phyloP scores from a whole-genome alignment of 2,113 vertebrate species.

The Zosterops japonicus region DNA sequence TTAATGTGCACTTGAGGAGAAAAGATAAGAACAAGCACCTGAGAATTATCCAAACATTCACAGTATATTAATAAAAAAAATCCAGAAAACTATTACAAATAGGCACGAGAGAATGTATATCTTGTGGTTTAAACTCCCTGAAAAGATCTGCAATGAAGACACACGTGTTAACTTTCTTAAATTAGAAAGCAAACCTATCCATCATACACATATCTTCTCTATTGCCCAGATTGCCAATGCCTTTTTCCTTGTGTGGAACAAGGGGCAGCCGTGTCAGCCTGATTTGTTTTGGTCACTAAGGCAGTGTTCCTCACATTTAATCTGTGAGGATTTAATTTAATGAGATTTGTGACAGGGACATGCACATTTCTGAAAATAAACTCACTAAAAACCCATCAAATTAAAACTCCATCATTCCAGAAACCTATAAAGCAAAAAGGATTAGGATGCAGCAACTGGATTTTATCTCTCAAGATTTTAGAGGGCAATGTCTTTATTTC shows the following conservation, averaged over 20 bases:
- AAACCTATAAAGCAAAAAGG: not conserved
- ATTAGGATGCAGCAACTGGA: not conserved
- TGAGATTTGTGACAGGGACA: not conserved
- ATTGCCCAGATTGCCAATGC: not conserved
- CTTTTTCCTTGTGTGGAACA: not conserved
- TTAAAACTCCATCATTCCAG: not conserved
- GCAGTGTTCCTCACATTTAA: not conserved
- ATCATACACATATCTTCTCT: not conserved
- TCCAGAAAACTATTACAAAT: not conserved
- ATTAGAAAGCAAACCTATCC: not conserved
- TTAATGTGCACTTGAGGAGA: not conserved
- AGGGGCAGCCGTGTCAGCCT: not conserved
- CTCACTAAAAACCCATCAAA: not conserved
- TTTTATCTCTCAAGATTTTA: not conserved
- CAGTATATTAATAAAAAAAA: not conserved
- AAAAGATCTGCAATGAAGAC: constrained; percentile 14
- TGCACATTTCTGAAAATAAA: not conserved
- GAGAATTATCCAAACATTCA: not conserved
- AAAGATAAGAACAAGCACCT: not conserved
- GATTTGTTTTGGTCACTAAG: not conserved
- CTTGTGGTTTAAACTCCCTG: constrained; percentile 9
- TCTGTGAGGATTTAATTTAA: not conserved
- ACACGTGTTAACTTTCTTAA: not conserved
- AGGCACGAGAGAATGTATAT: not conserved
- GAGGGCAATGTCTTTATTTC: not conserved